These are phyloP conservation scores for Hermaeophaga mercurialis DNA, from an alignment of 2,888 invertebrate species.

Conservation along the genomic window DNA sequence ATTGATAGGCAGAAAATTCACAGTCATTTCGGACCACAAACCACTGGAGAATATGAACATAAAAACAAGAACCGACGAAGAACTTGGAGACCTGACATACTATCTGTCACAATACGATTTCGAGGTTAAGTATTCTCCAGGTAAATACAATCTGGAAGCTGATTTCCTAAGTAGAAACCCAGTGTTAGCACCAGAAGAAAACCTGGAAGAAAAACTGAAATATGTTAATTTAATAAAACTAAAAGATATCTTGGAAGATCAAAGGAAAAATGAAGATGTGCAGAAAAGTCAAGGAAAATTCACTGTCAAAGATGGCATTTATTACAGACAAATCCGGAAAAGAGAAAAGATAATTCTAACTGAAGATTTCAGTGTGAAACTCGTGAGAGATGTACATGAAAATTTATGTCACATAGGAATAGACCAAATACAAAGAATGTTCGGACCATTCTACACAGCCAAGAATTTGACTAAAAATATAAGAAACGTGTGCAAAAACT, in stretches of 20 bases:
- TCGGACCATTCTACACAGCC: no score
- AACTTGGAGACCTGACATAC: constrained; percentile 35
- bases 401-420: no score
- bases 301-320: no score
- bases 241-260: background rate
- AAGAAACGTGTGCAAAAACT: no score
- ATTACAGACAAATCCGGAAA: no score
- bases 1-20: constrained; percentile 12
- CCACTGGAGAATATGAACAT: constrained; percentile 30
- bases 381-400: no score
- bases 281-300: no score
- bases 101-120: constrained; percentile 38
- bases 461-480: no score
- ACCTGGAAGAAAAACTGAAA: background rate
- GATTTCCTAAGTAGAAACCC: constrained; percentile 20
- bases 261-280: background rate
- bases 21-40: constrained; percentile 29
- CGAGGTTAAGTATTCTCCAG: constrained; percentile 35
- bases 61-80: constrained; percentile 37
- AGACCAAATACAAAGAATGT: no score
- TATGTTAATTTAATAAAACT: background rate
- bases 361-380: no score
- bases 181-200: background rate
- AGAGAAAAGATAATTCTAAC: no score
- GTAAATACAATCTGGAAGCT: constrained; percentile 33